Evolutionary conservation across 1,140 invertebrate species (phyloP), one percentile per base, ranked within the genome.

Genomic region (Drosophila kikkawai): DNA sequence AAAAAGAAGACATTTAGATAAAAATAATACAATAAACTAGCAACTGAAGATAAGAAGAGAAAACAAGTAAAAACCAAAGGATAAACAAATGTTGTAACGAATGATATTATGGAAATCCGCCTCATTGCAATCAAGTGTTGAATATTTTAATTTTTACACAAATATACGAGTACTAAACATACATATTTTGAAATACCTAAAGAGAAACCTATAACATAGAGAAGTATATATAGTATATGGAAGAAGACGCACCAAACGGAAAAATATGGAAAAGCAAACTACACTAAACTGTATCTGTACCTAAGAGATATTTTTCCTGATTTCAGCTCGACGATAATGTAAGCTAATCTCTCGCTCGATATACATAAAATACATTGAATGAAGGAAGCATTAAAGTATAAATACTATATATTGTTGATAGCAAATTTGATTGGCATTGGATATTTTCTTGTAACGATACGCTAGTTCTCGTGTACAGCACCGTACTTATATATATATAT

Each of bases 111-210:
- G 71, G 57, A 90, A 90, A 79, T 82, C 85, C 85, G 85, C 85
- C 85, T 90, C 85, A 90, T 90, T 82, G 86, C 85, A 90, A 90
- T 90, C 85, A 90, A 90, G 65, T 90, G 86, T 90, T 90, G 55
- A 90, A 77, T 84, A 90, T 73, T 66, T 85, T 84, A 88, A 75
- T 80, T 80, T 80, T 50, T 71, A 85, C 75, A 82, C 48, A 79
- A 73, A 78, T 78, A 82, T 58, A 73, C 51, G 34, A 39, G 19
- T 59, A 67, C 76, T 37, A 70, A 63, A 75, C 58, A 66, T 44
- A 75, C 53, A 69, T 73, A 81, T 81, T 69, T 81, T 61, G 55
- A 82, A 41, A 84, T 74, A 73, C 58, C 69, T 73, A 82, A 55
- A 41, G 22, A 68, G 47, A 12, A 37, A 22, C 48, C 36, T 48